Base-by-base conservation (phyloP, 2,797 vertebrate species). In the Coranthus polyacanthus region DNA sequence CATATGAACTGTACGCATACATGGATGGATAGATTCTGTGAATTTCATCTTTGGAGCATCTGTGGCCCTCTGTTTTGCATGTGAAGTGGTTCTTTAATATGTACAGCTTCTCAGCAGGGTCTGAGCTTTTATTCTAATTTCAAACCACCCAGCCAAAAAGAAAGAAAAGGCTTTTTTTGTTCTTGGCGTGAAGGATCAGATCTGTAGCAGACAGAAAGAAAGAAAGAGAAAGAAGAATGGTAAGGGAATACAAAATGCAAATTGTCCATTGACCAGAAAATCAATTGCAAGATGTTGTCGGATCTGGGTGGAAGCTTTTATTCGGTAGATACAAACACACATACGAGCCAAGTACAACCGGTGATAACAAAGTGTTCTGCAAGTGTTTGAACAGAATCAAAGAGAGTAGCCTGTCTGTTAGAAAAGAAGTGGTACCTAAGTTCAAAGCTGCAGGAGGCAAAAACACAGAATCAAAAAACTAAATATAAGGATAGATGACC, bases 191-290 rank as follows among this genome's bases (percentile, higher is more conserved):
- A n/a, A n/a, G n/a, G n/a, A n/a, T n/a, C n/a, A n/a, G n/a, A n/a
- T n/a, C 52, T 36, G 18, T 5, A 12, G 13, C 36, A 3, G 1
- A 43, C 53, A 8, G 21, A 16, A 9, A 5, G n/a, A 39, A 9
- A 38, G 55, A 45, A 6, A 59, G 34, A 38, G 55, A 45, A 6
- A 59, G 34, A 49, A 66, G 39, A 63, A 68, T 49, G 38, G 49
- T 1, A 15, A 56, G 22, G 37, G 36, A 51, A 43, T n/a, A 37
- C 63, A 44, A 61, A 81, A 62, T 71, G 78, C 53, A 85, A 45
- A 60, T 70, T 76, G 65, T 73, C 82, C 70, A 64, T 56, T 72
- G 72, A 89, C 80, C 69, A 78, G 78, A 89, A 91, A 88, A 87
- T 84, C 78, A 81, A 71, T 68, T 72, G 78, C 56, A 70, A 68